Evolutionary conservation across 2,113 vertebrate genomes (phyloP), one percentile per base, ranked within the genome.

Genomic region (Orientallactaga bullata): DNA sequence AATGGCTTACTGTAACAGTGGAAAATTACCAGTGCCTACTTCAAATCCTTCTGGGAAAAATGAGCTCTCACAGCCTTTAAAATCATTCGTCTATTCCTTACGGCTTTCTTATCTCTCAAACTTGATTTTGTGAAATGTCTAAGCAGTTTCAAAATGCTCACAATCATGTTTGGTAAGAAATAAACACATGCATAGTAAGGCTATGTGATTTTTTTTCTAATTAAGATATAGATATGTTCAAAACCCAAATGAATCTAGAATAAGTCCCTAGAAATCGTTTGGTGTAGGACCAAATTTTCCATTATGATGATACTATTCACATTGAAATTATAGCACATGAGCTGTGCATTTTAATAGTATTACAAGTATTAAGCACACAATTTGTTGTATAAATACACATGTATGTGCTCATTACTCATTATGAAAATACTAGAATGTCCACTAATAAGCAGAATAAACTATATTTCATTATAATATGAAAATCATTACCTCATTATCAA

Each of bases 1-100:
- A 98, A 98, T 97, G 93, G 55, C 88, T 98, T 98, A 98, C 97
- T 97, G 97, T 98, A 98, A 97, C 88, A 91, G 74, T 95, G 91
- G 90, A 97, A 97, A 96, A 97, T 97, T 98, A 90, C 66, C 15
- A 97, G 93, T 69, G 93, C 91, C 96, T 95, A 24, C 76, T 97
- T 97, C 88, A 96, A 93, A 97, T 98, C 96, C 13, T 98, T 98
- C 97, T 98, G 97, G 97, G 97, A 98, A 98, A 26, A 97, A 96
- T 95, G 55, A 97, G 73, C 74, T 95, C 96, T 96, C 85, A 77
- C 35, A 95, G 3, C 16, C 74, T 91, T 96, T 97, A 93, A 95
- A 91, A 90, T 24, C 47, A 96, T 97, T 95, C 88, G 60, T 97
- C 93, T 97, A 51, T 82, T 97, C 93, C 28, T 91, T 81, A 88